phyloP scores from a whole-genome alignment of 2,888 invertebrate species.

The Xestobium rufovillosum region DNA sequence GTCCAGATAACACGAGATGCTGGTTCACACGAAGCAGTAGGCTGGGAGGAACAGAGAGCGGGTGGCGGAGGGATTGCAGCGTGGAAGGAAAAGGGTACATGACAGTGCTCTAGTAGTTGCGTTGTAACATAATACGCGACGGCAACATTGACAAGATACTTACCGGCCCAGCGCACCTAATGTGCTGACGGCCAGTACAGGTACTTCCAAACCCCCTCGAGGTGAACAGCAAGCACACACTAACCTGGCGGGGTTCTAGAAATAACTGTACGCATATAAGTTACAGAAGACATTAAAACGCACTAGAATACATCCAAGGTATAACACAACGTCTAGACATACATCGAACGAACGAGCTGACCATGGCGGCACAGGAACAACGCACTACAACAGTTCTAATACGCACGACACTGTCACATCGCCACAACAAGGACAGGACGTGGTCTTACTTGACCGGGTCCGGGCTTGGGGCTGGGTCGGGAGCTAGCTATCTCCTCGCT shows the following conservation, averaged over 20 bases:
- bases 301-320: constrained; percentile 26
- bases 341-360: constrained; percentile 45
- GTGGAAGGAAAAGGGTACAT: constrained; percentile 29
- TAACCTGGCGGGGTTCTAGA: constrained; percentile 24
- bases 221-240: constrained; percentile 20
- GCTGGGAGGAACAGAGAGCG: constrained; percentile 1
- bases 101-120: constrained; percentile 42
- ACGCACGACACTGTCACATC: constrained; percentile 44
- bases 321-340: constrained; percentile 43
- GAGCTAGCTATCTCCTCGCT: constrained; percentile 56
- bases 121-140: constrained; percentile 33
- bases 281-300: constrained; percentile 18
- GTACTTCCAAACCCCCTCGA: constrained; percentile 27
- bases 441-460: constrained; percentile 45
- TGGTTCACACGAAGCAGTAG: constrained; percentile 10
- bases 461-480: constrained; percentile 40
- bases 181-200: constrained; percentile 31
- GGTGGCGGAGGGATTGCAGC: constrained; percentile 5
- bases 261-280: constrained; percentile 21
- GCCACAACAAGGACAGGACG: constrained; percentile 44
- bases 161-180: constrained; percentile 31
- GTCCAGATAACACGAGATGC: too few species aligned
- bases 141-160: constrained; percentile 23
- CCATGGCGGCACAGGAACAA: constrained; percentile 41
- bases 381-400: constrained; percentile 42